Evolutionary conservation across 2,888 invertebrate genomes (phyloP), one percentile per base, ranked within the genome.

Genomic region (Augochlorella aurata): DNA sequence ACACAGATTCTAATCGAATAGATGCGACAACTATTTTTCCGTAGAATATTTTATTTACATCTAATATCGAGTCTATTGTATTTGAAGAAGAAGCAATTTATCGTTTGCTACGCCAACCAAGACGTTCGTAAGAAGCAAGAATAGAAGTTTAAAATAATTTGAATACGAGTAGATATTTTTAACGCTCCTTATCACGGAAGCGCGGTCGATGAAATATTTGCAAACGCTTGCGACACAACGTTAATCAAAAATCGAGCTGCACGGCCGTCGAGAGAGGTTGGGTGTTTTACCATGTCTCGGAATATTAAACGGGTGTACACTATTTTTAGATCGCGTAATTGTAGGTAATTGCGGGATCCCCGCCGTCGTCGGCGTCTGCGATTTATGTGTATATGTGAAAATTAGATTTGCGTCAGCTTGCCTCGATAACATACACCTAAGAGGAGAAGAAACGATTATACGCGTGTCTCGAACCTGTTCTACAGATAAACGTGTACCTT

Each of bases 351-450:
- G 38, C 3, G 38, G 38, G 38, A 5, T 14, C 14, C 54, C 24
- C 54, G 14, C 5, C 14, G 14, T 24, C 2, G 21, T 58, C 54
- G 24, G n/a, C 24, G 24, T 24, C 24, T 21, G 54, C 24, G 24
- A 58, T 14, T 58, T 24, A 58, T 58, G 24, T 58, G 24, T 58
- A 58, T 58, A 58, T 14, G 54, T 24, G 54, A 58, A 58, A 24
- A 58, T 58, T 58, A 58, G 54, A 24, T 58, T 58, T 58, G 24
- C 54, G 54, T 58, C 54, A 58, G 54, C 54, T 54, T 54, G 54
- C 14, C 24, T 58, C 24, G 24, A 58, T 58, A 58, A 58, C 54
- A 14, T 24, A 14, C 24, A 24, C 0, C 21, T 14, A 58, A 58
- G 21, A 14, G 24, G 5, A 14, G 54, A 58, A 58, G 24, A 58